Evolutionary conservation across 1,140 invertebrate species (phyloP).

Genomic region (Cyclina sinensis): DNA sequence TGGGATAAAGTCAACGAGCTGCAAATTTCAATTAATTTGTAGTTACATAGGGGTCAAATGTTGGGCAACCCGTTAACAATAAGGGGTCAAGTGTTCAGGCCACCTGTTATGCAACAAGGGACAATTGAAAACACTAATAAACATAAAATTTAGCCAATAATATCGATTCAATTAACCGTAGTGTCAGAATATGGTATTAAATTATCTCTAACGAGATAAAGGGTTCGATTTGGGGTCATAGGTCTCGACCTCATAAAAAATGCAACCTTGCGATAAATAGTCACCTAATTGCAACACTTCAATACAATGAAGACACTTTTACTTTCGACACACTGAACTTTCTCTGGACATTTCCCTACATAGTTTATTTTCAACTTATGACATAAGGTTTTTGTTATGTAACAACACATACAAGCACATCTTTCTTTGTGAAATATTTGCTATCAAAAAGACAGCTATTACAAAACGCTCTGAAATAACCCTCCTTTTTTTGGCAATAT

Average conservation of each 20-base stretch:
- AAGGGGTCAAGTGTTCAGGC: slow-evolving; percentile 23
- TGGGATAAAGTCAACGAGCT: not conserved
- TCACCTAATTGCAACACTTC: no score
- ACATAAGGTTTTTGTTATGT: no score
- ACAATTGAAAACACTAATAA: slow-evolving; percentile 31
- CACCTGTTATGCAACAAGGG: slow-evolving; percentile 25
- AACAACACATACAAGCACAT: no score
- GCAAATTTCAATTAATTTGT: slow-evolving; percentile 35
- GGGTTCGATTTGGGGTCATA: slow-evolving; percentile 16
- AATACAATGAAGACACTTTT: no score
- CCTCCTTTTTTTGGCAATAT: no score
- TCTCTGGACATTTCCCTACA: no score
- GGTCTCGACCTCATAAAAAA: not conserved
- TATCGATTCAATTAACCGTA: not conserved
- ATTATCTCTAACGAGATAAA: slow-evolving; percentile 32
- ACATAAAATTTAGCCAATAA: slow-evolving; percentile 37
- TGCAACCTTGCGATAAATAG: not conserved
- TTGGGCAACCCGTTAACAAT: slow-evolving; percentile 31
- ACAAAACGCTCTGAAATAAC: no score
- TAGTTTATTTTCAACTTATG: no score
- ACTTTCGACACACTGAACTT: no score
- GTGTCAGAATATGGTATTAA: slow-evolving; percentile 49
- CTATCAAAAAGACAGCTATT: no score
- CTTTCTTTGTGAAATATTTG: no score
- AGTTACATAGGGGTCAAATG: slow-evolving; percentile 35